Percentiles rank a stretch among this genome's conserved stretches.
These are phyloP conservation scores for Sphaerophoria rueppellii DNA, from an alignment of 2,888 invertebrate species.

Conservation along the genomic window DNA sequence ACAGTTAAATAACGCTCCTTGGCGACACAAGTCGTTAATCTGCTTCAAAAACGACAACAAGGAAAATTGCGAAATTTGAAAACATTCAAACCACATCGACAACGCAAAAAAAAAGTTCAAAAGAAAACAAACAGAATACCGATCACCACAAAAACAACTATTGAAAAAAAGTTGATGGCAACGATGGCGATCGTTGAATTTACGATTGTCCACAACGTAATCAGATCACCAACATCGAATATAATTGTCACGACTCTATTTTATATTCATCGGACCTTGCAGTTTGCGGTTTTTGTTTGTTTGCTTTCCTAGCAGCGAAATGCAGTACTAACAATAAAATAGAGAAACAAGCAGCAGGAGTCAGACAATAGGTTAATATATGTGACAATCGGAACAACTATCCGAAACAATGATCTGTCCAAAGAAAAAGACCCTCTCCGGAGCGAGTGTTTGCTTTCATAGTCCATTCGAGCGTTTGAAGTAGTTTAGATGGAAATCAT, in stretches of 20 bases:
- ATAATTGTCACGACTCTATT: constrained; percentile 73
- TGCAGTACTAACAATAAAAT: background rate
- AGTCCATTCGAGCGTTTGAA: constrained; percentile 4
- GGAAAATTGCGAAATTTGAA: too few species aligned
- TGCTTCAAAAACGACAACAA: too few species aligned
- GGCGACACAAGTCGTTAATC: too few species aligned
- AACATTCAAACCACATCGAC: too few species aligned
- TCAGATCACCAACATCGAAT: constrained; percentile 67
- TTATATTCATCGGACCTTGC: constrained; percentile 52
- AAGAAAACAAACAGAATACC: constrained; percentile 7
- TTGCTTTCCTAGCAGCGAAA: background rate
- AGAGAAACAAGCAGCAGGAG: constrained; percentile 11
- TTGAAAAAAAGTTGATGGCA: constrained; percentile 20
- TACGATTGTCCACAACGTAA: constrained; percentile 64
- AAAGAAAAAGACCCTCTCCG: constrained; percentile 24
- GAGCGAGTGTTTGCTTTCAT: background rate
- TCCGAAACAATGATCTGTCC: background rate
- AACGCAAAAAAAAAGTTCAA: background rate
- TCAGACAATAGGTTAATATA: constrained; percentile 52
- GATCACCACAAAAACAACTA: constrained; percentile 7
- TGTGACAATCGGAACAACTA: constrained; percentile 45
- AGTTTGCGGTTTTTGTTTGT: background rate
- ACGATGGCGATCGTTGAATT: constrained; percentile 50
- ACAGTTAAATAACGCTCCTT: too few species aligned
- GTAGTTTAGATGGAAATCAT: constrained; percentile 58